Evolutionary conservation across 2,888 invertebrate genomes (phyloP).

Genomic region (Beris morrisii): DNA sequence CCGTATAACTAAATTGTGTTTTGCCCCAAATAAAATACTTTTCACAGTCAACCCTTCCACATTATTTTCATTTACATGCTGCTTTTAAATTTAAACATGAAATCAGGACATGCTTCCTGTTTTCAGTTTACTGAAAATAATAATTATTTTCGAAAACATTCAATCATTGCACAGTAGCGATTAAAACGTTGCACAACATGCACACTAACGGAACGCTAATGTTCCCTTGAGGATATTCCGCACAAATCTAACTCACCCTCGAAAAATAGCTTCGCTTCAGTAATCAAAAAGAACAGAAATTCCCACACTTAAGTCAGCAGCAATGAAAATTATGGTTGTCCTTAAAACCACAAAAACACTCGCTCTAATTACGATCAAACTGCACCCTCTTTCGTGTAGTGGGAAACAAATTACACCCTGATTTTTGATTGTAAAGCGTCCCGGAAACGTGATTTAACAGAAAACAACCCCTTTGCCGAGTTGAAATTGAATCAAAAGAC

Average conservation of each 20-base stretch:
- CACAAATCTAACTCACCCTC: slow-evolving; percentile 9
- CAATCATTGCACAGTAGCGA: slow-evolving; percentile 34
- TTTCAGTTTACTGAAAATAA: slow-evolving; percentile 15
- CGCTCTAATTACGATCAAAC: slow-evolving; percentile 15
- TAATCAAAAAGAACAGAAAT: slow-evolving; percentile 23
- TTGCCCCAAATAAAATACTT: too few species aligned
- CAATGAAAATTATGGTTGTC: slow-evolving; percentile 7
- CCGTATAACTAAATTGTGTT: too few species aligned
- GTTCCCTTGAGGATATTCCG: slow-evolving; percentile 12
- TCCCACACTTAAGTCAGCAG: slow-evolving; percentile 25
- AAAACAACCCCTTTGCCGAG: slow-evolving; percentile 23
- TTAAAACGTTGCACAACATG: slow-evolving; percentile 12
- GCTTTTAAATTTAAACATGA: slow-evolving; percentile 13
- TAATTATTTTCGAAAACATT: slow-evolving; percentile 34
- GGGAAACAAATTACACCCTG: background rate
- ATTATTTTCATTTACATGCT: too few species aligned
- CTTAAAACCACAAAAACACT: slow-evolving; percentile 21
- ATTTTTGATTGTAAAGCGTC: slow-evolving; percentile 20
- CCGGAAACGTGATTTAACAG: slow-evolving; percentile 31
- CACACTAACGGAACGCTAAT: slow-evolving; percentile 13
- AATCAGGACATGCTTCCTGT: slow-evolving; percentile 35
- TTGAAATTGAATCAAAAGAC: background rate
- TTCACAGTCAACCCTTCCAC: too few species aligned
- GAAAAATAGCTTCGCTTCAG: slow-evolving; percentile 16
- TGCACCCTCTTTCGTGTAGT: slow-evolving; percentile 1